A percentile compares a stretch with the other conserved stretches of the same genome.
These are phyloP conservation scores for Antedon mediterranea DNA, from an alignment of 53 echinoderm and acorn worm genomes.

Conservation along the genomic window DNA sequence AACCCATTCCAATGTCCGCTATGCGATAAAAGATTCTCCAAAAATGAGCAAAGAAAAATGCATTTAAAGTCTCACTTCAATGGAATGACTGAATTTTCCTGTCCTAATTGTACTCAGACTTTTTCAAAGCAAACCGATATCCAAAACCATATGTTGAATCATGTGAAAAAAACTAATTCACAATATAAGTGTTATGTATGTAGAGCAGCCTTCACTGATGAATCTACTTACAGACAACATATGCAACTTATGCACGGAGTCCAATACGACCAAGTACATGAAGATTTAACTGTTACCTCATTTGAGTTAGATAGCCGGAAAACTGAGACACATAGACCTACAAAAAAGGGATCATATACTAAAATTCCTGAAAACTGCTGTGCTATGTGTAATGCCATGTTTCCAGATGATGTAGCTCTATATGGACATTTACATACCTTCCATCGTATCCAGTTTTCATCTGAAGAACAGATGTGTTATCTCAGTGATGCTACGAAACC, in stretches of 20 bases:
- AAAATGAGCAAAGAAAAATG: slow-evolving; percentile 81
- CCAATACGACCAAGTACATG: neutral
- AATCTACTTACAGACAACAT: neutral
- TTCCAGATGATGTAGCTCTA: neutral
- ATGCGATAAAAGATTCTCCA: slow-evolving; percentile 87
- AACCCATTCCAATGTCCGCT: slow-evolving; percentile 88
- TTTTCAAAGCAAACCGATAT: slow-evolving; percentile 85
- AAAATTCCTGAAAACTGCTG: neutral
- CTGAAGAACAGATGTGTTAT: neutral
- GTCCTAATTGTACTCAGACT: slow-evolving; percentile 84
- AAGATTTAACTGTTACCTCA: neutral
- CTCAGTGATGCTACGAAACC: neutral
- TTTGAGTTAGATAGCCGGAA: neutral
- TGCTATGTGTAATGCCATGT: neutral
- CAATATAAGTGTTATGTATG: neutral
- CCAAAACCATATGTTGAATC: slow-evolving; percentile 82
- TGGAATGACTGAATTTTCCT: slow-evolving; percentile 1
- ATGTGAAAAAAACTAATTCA: slow-evolving; percentile 2
- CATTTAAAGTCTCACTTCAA: slow-evolving; percentile 80
- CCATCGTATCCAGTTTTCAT: neutral
- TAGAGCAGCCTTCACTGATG: neutral
- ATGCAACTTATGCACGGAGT: neutral
- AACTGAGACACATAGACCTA: neutral
- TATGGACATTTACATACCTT: neutral
- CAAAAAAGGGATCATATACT: neutral